These are phyloP conservation scores for Bradynema listronoti DNA, from an alignment of 1,140 invertebrate genomes.

Conservation along the genomic window DNA sequence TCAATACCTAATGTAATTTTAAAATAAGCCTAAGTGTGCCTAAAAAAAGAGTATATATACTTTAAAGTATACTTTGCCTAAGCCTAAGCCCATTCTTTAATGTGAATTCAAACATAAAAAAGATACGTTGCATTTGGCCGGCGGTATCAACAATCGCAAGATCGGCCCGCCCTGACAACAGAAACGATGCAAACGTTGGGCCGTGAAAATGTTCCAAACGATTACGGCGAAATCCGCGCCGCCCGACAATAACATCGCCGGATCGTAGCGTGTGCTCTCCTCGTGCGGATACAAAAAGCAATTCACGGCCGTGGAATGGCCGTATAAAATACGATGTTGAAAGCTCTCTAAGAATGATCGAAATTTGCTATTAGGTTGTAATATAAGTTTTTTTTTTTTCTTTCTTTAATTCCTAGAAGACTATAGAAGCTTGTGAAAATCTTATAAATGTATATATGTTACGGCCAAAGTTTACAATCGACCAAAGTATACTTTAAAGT, in stretches of 20 bases:
- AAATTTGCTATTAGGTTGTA: no score
- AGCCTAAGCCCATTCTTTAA: background rate
- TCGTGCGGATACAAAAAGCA: constrained; percentile 89
- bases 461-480: no score
- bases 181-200: constrained; percentile 81
- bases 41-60: no score
- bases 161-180: constrained; percentile 83
- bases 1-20: no score
- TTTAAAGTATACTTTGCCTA: no score
- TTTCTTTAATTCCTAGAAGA: no score
- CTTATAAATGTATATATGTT: no score
- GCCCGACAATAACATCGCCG: constrained; percentile 81
- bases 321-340: constrained; percentile 66
- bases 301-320: constrained; percentile 86
- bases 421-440: no score
- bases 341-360: constrained; percentile 17
- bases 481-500: no score
- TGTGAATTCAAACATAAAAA: background rate
- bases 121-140: constrained; percentile 79
- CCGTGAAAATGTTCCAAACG: constrained; percentile 89
- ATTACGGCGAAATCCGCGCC: constrained; percentile 95
- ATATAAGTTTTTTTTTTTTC: no score
- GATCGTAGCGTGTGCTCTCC: constrained; percentile 83
- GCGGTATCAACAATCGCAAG: constrained; percentile 80
- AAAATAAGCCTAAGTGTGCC: no score